These are phyloP conservation scores for Andricus quercusramuli DNA, from an alignment of 2,888 invertebrate genomes.

Conservation along the genomic window DNA sequence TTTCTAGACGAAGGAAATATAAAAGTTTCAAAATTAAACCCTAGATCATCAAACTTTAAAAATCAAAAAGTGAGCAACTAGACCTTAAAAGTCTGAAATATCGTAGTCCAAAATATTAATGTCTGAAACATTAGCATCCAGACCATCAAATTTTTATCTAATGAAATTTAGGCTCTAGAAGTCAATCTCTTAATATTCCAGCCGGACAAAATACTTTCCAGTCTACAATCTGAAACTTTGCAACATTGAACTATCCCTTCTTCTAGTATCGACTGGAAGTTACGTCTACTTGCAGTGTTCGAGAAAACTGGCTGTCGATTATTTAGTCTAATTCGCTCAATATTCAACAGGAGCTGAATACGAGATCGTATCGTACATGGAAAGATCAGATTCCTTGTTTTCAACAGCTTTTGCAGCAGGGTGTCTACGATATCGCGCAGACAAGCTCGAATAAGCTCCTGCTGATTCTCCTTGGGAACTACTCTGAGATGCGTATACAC, in stretches of 20 bases:
- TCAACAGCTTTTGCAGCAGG: slow-evolving; percentile 61
- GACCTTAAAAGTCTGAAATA: background rate
- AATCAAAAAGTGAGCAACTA: background rate
- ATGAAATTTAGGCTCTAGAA: too few relatives aligned
- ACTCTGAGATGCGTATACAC: slow-evolving; percentile 61
- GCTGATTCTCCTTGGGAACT: slow-evolving; percentile 62
- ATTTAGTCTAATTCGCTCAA: slow-evolving; percentile 57
- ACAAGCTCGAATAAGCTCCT: slow-evolving; percentile 67
- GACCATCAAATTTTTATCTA: too few relatives aligned
- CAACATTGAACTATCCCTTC: background rate
- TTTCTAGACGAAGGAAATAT: too few relatives aligned
- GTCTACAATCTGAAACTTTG: background rate
- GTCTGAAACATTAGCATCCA: background rate
- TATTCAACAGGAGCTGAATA: slow-evolving; percentile 72
- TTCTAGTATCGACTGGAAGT: background rate
- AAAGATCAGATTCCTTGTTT: slow-evolving; percentile 53
- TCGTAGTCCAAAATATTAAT: background rate
- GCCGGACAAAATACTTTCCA: too few relatives aligned
- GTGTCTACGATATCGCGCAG: slow-evolving; percentile 67
- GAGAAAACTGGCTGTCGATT: slow-evolving; percentile 25
- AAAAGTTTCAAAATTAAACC: too few relatives aligned
- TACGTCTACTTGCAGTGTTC: background rate
- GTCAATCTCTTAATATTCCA: too few relatives aligned
- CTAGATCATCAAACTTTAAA: too few relatives aligned
- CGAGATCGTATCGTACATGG: slow-evolving; percentile 75